Evolutionary conservation across 1,140 invertebrate genomes (phyloP).

Genomic region (Euborellia annulipes): DNA sequence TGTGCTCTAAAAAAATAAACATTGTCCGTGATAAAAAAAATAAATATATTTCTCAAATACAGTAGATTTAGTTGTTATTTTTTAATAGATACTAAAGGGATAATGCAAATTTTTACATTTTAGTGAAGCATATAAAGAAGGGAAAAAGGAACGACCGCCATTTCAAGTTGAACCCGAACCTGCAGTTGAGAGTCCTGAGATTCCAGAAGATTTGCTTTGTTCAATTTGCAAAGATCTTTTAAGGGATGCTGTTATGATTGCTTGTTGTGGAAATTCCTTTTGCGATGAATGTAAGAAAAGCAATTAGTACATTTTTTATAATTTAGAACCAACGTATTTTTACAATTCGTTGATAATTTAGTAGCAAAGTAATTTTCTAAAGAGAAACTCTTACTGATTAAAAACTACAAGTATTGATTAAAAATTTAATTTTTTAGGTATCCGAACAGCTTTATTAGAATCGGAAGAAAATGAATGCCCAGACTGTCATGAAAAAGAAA

Average conservation of each 20-base stretch:
- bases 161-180: slow-evolving; percentile 37
- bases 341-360: not conserved
- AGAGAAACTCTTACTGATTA: too few relatives aligned
- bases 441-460: slow-evolving; percentile 71
- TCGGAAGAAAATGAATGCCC: slow-evolving; percentile 91
- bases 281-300: slow-evolving; percentile 86
- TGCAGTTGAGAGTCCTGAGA: slow-evolving; percentile 45
- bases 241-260: slow-evolving; percentile 89
- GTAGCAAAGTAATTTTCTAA: slow-evolving; percentile 1
- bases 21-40: too few relatives aligned
- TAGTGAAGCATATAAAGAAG: slow-evolving; percentile 62
- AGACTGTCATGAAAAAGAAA: slow-evolving; percentile 79
- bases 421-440: slow-evolving; percentile 39
- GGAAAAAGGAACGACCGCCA: slow-evolving; percentile 48
- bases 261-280: slow-evolving; percentile 93
- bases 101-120: slow-evolving; percentile 20
- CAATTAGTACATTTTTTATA: slow-evolving; percentile 6
- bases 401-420: too few relatives aligned
- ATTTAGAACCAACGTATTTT: too few relatives aligned
- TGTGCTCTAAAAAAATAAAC: too few relatives aligned
- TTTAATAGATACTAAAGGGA: too few relatives aligned
- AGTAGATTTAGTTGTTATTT: too few relatives aligned
- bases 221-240: slow-evolving; percentile 85
- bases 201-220: slow-evolving; percentile 83
- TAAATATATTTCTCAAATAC: too few relatives aligned